Evolutionary conservation across 2,797 vertebrate species (phyloP).

Genomic region (Spinus pinus): DNA sequence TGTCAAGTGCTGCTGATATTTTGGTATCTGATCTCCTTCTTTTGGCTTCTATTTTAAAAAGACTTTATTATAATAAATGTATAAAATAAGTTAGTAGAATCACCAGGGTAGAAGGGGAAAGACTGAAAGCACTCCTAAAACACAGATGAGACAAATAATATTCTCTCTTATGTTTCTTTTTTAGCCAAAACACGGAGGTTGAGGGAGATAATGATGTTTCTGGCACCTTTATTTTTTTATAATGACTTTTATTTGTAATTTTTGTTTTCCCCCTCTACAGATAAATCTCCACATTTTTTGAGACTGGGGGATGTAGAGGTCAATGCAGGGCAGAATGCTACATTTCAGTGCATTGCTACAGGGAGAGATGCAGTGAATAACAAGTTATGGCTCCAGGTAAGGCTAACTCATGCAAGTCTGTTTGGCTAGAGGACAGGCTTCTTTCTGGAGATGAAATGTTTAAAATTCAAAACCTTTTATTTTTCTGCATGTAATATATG

Average conservation of each 20-base stretch:
- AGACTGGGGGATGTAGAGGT: slow-evolving; percentile 97
- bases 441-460: background rate
- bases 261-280: slow-evolving; percentile 72
- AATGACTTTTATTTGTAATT: background rate
- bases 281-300: slow-evolving; percentile 97
- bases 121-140: background rate
- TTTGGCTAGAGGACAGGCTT: background rate
- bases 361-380: slow-evolving; percentile 92
- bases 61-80: background rate
- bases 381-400: slow-evolving; percentile 98
- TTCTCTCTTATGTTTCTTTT: background rate
- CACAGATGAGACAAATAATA: background rate
- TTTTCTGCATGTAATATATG: background rate
- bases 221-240: background rate
- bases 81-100: background rate
- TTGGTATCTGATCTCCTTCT: background rate
- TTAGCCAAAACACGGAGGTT: background rate
- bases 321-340: slow-evolving; percentile 96
- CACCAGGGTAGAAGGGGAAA: background rate
- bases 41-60: background rate
- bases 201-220: background rate
- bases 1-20: background rate
- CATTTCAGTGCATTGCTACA: slow-evolving; percentile 97
- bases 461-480: background rate
- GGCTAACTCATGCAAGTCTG: background rate